A percentile compares a stretch with the other conserved stretches of the same genome.
phyloP scores from a whole-genome alignment of 2,888 invertebrate species.

The Orthonevra nobilis region DNA sequence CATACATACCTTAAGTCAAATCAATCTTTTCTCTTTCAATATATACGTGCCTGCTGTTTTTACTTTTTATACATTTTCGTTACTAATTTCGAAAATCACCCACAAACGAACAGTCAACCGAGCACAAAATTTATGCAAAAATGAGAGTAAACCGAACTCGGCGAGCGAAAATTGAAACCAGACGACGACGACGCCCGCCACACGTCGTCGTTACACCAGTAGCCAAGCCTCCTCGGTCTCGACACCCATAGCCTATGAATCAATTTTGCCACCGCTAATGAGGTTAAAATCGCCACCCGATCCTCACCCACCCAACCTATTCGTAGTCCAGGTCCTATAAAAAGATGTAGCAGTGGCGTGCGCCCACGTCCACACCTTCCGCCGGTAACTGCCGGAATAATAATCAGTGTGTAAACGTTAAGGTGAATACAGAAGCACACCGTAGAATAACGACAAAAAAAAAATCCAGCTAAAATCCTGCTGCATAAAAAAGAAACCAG shows the following conservation, averaged over 20 bases:
- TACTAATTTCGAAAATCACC: too few species aligned
- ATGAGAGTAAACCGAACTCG: slow-evolving; percentile 35
- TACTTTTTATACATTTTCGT: too few species aligned
- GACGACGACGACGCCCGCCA: slow-evolving; percentile 1
- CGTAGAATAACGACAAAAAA: not conserved
- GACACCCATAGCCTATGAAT: slow-evolving; percentile 41
- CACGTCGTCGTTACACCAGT: slow-evolving; percentile 7
- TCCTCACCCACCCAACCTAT: slow-evolving; percentile 43
- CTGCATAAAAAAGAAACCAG: slow-evolving; percentile 20
- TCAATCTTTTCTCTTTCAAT: too few species aligned
- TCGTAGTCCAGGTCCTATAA: too few species aligned
- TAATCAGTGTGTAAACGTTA: slow-evolving; percentile 58
- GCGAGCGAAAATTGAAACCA: slow-evolving; percentile 40
- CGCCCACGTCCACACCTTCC: slow-evolving; percentile 69
- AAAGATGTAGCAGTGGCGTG: too few species aligned
- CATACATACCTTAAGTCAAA: too few species aligned
- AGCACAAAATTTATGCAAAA: slow-evolving; percentile 49
- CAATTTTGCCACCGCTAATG: slow-evolving; percentile 63
- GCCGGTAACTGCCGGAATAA: slow-evolving; percentile 64
- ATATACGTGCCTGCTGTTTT: too few species aligned
- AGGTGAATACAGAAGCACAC: slow-evolving; percentile 64
- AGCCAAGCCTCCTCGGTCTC: not conserved
- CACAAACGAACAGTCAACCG: slow-evolving; percentile 11
- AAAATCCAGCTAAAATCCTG: slow-evolving; percentile 1
- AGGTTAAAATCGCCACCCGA: slow-evolving; percentile 67